Evolutionary conservation across 2,113 vertebrate species (phyloP), one percentile per base, ranked within the genome.

Genomic region (Syngnathus typhle): DNA sequence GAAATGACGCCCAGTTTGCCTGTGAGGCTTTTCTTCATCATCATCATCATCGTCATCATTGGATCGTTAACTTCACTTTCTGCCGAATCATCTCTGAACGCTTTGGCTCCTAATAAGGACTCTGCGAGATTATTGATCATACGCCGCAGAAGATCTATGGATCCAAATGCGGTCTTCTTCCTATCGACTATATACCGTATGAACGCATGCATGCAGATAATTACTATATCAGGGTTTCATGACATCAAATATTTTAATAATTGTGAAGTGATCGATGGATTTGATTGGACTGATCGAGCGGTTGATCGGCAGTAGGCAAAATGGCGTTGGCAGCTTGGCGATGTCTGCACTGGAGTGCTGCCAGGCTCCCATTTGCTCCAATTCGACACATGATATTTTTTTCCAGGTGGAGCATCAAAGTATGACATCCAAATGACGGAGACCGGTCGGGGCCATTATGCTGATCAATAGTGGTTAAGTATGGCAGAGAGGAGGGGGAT

Each of bases 401-500:
- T 37, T 32, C 27, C 56, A 18, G 15, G 27, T 37, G 12, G 16
- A 2, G 37, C 18, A n/a, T n/a, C 18, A 39, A 60, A 60, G 3
- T n/a, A 21, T 3, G 18, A 21, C 19, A 5, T 60, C 10, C 1
- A n/a, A 60, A 39, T 11, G 59, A 41, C 10, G 18, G 18, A 37
- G 4, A n/a, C 9, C 9, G 18, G 61, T 68, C 49, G 4, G 44
- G 47, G 55, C 74, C 67, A 70, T 67, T 69, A 70, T 2, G 4
- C 76, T 13, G 59, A 72, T 81, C 77, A 69, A 76, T 85, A 74
- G 74, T 67, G 32, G 64, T 61, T 68, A 81, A 75, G 75, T 67
- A 84, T 75, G 27, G 55, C 69, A 49, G 74, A 9, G 36, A 51
- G 80, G 7, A 16, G 66, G 47, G 49, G 16, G 68, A 87, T 89